Evolutionary conservation across 1,140 invertebrate species (phyloP).

Genomic region (Chymomyza costata): DNA sequence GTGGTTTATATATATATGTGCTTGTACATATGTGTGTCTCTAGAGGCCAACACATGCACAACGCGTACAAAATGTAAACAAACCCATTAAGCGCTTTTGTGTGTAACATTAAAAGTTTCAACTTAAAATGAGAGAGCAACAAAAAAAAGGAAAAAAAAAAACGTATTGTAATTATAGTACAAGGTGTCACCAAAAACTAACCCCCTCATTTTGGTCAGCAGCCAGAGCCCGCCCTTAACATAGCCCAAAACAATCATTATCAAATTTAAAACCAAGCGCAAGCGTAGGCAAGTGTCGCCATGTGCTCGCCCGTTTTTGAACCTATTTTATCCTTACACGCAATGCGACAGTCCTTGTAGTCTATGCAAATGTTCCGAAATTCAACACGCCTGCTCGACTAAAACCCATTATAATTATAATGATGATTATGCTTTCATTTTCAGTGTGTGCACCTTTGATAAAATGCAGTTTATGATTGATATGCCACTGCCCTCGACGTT

Average conservation of each 20-base stretch:
- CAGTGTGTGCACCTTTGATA: constrained; percentile 22
- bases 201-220: constrained; percentile 6
- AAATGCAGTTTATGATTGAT: constrained; percentile 52
- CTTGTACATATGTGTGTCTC: neutral
- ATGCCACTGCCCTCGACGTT: constrained; percentile 8
- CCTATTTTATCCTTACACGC: constrained; percentile 1
- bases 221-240: constrained; percentile 16
- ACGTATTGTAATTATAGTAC: neutral
- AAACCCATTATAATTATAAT: constrained; percentile 3
- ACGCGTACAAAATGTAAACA: constrained; percentile 53
- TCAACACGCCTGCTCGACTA: neutral
- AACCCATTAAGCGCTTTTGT: constrained; percentile 30
- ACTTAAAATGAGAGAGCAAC: neutral
- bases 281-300: neutral
- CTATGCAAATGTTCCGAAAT: constrained; percentile 24
- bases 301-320: constrained; percentile 13
- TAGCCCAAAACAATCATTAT: constrained; percentile 43
- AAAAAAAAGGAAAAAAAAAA: neutral
- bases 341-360: constrained; percentile 4
- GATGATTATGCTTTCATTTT: neutral
- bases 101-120: constrained; percentile 7
- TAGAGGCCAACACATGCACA: constrained; percentile 1
- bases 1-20: neutral
- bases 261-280: constrained; percentile 45
- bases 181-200: neutral